Percentiles rank a stretch among this genome's conserved stretches.
Evolutionary conservation across 2,113 vertebrate species (phyloP).

Genomic region (Cephalophus harveyi): DNA sequence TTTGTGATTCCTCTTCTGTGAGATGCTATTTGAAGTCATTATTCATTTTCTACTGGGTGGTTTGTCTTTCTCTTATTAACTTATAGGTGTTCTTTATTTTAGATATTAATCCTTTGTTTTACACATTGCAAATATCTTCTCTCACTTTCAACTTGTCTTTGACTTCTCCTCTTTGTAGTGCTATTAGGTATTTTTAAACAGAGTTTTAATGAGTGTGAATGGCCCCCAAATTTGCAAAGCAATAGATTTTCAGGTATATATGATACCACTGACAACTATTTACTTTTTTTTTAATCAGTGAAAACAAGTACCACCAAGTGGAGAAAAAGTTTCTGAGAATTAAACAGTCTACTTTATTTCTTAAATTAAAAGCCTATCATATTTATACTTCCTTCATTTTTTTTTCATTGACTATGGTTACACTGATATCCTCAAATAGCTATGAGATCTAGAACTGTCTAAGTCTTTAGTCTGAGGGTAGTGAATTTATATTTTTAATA

Average conservation of each 20-base stretch:
- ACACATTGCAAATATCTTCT: neutral
- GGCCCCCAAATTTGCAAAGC: neutral
- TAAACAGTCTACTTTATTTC: neutral
- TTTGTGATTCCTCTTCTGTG: neutral
- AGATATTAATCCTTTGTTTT: neutral
- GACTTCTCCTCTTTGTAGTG: neutral
- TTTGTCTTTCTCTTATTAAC: neutral
- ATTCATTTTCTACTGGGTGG: neutral
- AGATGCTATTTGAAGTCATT: neutral
- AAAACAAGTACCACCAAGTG: neutral
- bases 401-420: neutral
- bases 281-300: neutral
- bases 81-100: neutral
- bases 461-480: neutral
- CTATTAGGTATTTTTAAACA: neutral
- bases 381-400: neutral
- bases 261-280: neutral
- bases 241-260: neutral
- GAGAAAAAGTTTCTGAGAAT: neutral
- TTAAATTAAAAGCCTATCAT: neutral
- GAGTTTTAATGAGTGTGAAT: neutral
- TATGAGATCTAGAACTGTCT: neutral
- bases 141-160: neutral
- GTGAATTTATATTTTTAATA: neutral
- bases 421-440: neutral